These are phyloP conservation scores for Hoplodrina blanda DNA, from an alignment of 2,888 invertebrate genomes.

Conservation along the genomic window DNA sequence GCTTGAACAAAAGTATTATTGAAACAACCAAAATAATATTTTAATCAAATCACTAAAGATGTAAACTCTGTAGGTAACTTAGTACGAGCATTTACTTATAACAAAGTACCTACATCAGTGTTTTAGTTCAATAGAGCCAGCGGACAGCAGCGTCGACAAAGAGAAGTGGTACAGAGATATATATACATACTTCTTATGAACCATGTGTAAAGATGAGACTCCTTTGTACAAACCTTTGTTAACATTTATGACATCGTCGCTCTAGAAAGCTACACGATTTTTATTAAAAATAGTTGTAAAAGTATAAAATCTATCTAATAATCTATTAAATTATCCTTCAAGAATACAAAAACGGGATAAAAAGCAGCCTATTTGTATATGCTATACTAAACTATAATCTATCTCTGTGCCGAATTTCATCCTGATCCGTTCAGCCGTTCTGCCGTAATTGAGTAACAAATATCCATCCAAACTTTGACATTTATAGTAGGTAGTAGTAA, in stretches of 20 bases:
- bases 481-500: too few relatives aligned
- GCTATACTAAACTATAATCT: too few relatives aligned
- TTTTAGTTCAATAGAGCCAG: slow-evolving; percentile 14
- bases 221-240: slow-evolving; percentile 58
- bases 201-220: slow-evolving; percentile 62
- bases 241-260: slow-evolving; percentile 17
- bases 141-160: slow-evolving; percentile 52
- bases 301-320: too few relatives aligned
- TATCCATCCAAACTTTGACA: too few relatives aligned
- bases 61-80: background rate
- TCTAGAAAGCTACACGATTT: background rate
- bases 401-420: too few relatives aligned
- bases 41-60: background rate
- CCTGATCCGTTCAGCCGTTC: too few relatives aligned
- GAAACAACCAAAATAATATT: background rate
- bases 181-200: slow-evolving; percentile 57
- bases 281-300: background rate
- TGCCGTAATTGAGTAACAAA: too few relatives aligned
- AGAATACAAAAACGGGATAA: too few relatives aligned
- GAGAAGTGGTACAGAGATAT: slow-evolving; percentile 63
- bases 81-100: background rate
- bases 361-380: too few relatives aligned
- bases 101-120: background rate
- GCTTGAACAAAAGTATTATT: too few relatives aligned
- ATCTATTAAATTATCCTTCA: too few relatives aligned